A percentile compares a stretch with the other conserved stretches of the same genome.
phyloP scores from a whole-genome alignment of 2,888 invertebrate genomes.

The Villa cingulata region DNA sequence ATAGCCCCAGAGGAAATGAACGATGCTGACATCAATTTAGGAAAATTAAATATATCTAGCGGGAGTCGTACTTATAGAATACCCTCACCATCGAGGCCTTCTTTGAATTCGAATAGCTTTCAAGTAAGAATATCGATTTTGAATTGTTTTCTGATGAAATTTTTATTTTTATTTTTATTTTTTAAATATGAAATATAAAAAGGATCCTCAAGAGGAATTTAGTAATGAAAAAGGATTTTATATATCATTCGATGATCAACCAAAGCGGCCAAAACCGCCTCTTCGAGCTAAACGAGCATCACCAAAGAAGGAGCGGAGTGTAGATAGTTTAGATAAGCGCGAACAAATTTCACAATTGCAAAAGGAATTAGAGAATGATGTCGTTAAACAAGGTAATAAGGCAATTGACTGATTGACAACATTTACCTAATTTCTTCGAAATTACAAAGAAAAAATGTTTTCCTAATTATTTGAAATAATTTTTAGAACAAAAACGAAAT shows the following conservation, averaged over 20 bases:
- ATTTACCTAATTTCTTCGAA: too few relatives aligned
- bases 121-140: constrained; percentile 32
- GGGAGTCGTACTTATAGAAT: constrained; percentile 80
- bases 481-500: not conserved
- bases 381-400: constrained; percentile 20
- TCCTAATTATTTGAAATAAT: not conserved
- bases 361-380: constrained; percentile 37
- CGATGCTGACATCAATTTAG: constrained; percentile 51
- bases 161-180: not conserved
- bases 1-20: constrained; percentile 20
- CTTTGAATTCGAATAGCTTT: constrained; percentile 56
- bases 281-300: constrained; percentile 57
- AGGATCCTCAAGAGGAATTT: constrained; percentile 37
- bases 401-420: too few relatives aligned
- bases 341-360: constrained; percentile 35
- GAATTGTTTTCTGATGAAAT: not conserved
- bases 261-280: constrained; percentile 80
- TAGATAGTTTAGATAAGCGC: constrained; percentile 28
- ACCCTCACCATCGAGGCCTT: constrained; percentile 73
- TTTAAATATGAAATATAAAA: constrained; percentile 23
- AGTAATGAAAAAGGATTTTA: constrained; percentile 74
- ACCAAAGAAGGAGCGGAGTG: constrained; percentile 55
- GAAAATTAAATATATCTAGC: constrained; percentile 70
- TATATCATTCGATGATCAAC: constrained; percentile 81
- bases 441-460: too few relatives aligned